Conservation (phyloP, 2,888 invertebrate genomes). For the Drosophila sordidula region DNA sequence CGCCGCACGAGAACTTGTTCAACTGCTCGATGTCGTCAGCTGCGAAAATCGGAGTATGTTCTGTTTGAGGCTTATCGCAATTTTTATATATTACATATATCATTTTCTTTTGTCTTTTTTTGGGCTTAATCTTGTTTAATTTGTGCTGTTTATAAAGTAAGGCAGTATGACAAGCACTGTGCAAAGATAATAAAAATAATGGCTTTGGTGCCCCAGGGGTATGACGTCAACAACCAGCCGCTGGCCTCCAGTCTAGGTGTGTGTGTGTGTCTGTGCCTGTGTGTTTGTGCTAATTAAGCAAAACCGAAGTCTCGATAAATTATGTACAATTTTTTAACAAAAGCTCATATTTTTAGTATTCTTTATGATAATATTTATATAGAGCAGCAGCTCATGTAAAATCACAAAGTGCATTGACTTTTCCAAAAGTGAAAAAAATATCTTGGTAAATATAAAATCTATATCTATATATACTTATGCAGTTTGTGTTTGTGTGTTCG, state of each 20-base stretch:
- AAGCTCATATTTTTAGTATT: slow-evolving; percentile 15
- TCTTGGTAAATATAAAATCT: slow-evolving; percentile 20
- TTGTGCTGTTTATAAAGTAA: slow-evolving; percentile 42
- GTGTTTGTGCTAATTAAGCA: slow-evolving; percentile 64
- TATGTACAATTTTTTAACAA: slow-evolving; percentile 5
- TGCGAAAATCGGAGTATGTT: slow-evolving; percentile 81
- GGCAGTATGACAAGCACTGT: slow-evolving; percentile 43
- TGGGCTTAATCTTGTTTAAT: slow-evolving; percentile 29
- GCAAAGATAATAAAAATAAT: slow-evolving; percentile 47
- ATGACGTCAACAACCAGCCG: slow-evolving; percentile 63
- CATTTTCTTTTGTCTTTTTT: not conserved
- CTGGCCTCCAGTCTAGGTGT: slow-evolving; percentile 3
- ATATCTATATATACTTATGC: slow-evolving; percentile 18
- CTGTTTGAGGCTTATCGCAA: slow-evolving; percentile 31
- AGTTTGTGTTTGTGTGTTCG: slow-evolving; percentile 16
- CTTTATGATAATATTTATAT: slow-evolving; percentile 27
- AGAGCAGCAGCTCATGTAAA: not conserved
- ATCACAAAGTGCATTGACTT: slow-evolving; percentile 62
- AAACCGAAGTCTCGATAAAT: slow-evolving; percentile 11
- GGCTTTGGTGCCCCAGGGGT: slow-evolving; percentile 15
- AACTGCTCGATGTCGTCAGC: slow-evolving; percentile 93
- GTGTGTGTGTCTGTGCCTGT: slow-evolving; percentile 15
- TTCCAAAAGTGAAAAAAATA: slow-evolving; percentile 8
- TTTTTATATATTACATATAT: not conserved
- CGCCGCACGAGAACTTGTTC: slow-evolving; percentile 92